These are phyloP conservation scores for Pasiphila rectangulata DNA, from an alignment of 2,888 invertebrate genomes.

Conservation along the genomic window DNA sequence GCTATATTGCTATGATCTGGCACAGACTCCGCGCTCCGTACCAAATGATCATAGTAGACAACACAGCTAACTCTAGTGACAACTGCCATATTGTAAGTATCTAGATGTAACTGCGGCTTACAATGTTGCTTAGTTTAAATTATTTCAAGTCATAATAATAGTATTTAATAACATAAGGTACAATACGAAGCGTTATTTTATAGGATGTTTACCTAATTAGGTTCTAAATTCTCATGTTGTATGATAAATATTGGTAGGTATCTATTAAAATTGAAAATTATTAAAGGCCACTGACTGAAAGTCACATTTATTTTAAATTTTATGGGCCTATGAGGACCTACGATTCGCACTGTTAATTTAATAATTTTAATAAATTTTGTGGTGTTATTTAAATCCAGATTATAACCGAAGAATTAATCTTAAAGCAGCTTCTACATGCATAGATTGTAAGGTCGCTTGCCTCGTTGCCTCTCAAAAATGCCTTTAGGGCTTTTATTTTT, in stretches of 20 bases:
- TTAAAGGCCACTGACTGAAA: too few species aligned
- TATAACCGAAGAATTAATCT: not conserved
- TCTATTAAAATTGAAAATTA: too few species aligned
- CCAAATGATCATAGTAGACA: conserved; percentile 62
- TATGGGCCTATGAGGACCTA: too few species aligned
- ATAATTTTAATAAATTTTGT: not conserved
- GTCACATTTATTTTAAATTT: too few species aligned
- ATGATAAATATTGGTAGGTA: conserved; percentile 6
- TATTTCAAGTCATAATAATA: conserved; percentile 79
- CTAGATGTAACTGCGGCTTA: conserved; percentile 65
- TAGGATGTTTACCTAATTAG: conserved; percentile 16
- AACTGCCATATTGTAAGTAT: conserved; percentile 80
- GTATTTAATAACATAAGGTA: conserved; percentile 75
- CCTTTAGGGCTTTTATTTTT: conserved; percentile 29
- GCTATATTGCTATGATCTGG: conserved; percentile 21
- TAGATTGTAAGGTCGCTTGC: conserved; percentile 1
- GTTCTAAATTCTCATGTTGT: conserved; percentile 1
- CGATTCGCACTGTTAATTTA: too few species aligned
- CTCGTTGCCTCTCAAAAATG: conserved; percentile 16
- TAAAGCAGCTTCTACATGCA: conserved; percentile 10
- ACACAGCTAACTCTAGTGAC: conserved; percentile 77
- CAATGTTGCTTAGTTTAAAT: conserved; percentile 53
- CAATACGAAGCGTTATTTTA: conserved; percentile 36
- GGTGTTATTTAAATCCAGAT: not conserved
- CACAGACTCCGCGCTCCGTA: conserved; percentile 52